These are phyloP conservation scores for Taenioides sp. DNA, from an alignment of 2,797 vertebrate species.

Conservation along the genomic window DNA sequence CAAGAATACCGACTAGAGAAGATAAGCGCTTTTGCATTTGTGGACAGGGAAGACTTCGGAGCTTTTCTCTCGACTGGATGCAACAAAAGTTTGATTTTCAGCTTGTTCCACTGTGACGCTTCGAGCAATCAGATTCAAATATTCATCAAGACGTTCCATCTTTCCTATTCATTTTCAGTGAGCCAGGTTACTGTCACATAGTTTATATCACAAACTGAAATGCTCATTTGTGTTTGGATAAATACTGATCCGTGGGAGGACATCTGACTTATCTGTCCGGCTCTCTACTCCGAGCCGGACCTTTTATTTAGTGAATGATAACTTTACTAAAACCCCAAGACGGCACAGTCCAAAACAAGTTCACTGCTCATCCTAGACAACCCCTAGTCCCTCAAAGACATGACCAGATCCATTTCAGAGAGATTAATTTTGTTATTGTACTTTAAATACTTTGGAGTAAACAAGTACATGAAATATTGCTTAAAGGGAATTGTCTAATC, in stretches of 20 bases:
- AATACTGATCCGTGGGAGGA: neutral
- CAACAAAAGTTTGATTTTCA: too few relatives aligned
- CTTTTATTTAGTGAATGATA: slow-evolving; percentile 32
- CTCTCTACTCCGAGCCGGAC: neutral
- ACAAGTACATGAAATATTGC: slow-evolving; percentile 3
- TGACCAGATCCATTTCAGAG: slow-evolving; percentile 68
- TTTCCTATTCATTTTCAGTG: too few relatives aligned
- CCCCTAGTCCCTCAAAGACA: slow-evolving; percentile 42
- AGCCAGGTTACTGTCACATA: too few relatives aligned
- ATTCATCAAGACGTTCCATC: too few relatives aligned
- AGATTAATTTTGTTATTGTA: slow-evolving; percentile 48
- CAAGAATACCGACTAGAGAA: too few relatives aligned
- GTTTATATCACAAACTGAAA: neutral
- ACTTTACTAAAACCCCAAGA: neutral
- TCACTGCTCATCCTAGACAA: slow-evolving; percentile 59
- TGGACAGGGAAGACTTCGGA: too few relatives aligned
- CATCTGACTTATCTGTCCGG: neutral
- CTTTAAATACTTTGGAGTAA: neutral
- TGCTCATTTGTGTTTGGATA: neutral
- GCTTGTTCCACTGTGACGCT: too few relatives aligned
- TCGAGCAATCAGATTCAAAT: too few relatives aligned
- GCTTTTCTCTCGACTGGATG: too few relatives aligned
- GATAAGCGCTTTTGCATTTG: too few relatives aligned
- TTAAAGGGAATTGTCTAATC: slow-evolving; percentile 1
- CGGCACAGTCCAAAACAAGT: slow-evolving; percentile 49